Percentiles rank a stretch among this genome's conserved stretches.
These are phyloP conservation scores for Temnothorax nylanderi DNA, from an alignment of 1,140 invertebrate genomes.

Conservation along the genomic window DNA sequence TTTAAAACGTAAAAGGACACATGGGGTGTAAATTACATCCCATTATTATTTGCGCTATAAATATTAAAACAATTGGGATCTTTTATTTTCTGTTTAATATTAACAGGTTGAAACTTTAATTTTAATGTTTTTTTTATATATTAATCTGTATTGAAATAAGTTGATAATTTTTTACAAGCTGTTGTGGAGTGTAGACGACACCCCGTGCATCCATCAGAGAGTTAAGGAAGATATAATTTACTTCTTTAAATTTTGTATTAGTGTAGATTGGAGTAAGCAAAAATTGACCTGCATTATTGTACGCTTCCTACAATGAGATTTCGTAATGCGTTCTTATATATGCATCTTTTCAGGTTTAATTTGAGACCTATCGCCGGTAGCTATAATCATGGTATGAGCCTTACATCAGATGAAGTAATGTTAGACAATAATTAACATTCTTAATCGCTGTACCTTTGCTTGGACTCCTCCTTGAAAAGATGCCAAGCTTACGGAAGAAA, in stretches of 20 bases:
- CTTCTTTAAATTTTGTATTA: not conserved
- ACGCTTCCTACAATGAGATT: not conserved
- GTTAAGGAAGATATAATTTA: not conserved
- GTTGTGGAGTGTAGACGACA: too few relatives aligned
- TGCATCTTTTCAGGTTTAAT: constrained; percentile 37
- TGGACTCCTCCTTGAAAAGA: constrained; percentile 77
- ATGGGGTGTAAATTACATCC: too few relatives aligned
- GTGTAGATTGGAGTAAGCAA: not conserved
- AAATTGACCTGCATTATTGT: not conserved
- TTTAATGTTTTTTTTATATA: too few relatives aligned
- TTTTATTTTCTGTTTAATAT: too few relatives aligned
- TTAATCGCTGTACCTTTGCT: constrained; percentile 50
- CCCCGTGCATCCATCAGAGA: too few relatives aligned
- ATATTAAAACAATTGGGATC: too few relatives aligned
- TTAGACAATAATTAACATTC: constrained; percentile 62
- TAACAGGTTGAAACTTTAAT: too few relatives aligned
- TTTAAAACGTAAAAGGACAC: too few relatives aligned
- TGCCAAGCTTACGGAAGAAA: constrained; percentile 91
- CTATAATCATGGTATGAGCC: constrained; percentile 58
- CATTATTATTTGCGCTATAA: too few relatives aligned
- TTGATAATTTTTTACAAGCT: too few relatives aligned
- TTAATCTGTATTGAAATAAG: too few relatives aligned
- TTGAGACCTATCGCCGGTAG: constrained; percentile 13
- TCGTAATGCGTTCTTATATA: not conserved
- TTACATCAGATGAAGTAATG: constrained; percentile 57